A percentile compares a stretch with the other conserved stretches of the same genome.
These are phyloP conservation scores for Asarcornis scutulata DNA, from an alignment of 2,113 vertebrate species.

Conservation along the genomic window DNA sequence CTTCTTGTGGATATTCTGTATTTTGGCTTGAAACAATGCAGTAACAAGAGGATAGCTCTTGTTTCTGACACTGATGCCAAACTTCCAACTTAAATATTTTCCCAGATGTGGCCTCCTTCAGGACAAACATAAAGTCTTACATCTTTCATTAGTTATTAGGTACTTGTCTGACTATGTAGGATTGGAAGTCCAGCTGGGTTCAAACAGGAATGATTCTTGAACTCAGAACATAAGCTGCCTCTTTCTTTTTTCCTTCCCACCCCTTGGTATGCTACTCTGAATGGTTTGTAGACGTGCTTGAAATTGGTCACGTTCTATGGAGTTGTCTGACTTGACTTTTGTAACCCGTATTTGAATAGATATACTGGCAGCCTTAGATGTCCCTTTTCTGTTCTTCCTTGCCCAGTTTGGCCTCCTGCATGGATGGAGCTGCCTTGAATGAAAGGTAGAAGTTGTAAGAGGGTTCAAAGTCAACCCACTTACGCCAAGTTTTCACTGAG, in stretches of 20 bases:
- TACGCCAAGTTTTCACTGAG: background rate
- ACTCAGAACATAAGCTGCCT: background rate
- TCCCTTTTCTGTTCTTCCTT: background rate
- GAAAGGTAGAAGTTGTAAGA: background rate
- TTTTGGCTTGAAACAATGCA: background rate
- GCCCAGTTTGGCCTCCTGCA: background rate
- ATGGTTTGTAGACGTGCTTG: background rate
- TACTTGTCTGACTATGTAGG: background rate
- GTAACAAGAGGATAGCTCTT: background rate
- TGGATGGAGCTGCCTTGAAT: background rate
- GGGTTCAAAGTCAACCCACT: background rate
- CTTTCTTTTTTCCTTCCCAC: background rate
- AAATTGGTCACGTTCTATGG: background rate
- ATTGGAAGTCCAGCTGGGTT: background rate
- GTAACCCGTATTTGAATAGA: background rate
- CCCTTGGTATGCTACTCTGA: background rate
- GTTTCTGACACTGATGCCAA: accelerated
- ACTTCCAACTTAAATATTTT: background rate
- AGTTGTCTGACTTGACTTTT: background rate
- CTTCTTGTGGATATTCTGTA: background rate
- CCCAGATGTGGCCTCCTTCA: background rate
- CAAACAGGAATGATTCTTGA: background rate
- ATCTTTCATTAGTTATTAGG: background rate
- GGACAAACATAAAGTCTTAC: background rate
- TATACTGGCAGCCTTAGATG: background rate